These are phyloP conservation scores for Astreopora myriophthalma DNA, from an alignment of 64 coral and sea anemone genomes.

Conservation along the genomic window DNA sequence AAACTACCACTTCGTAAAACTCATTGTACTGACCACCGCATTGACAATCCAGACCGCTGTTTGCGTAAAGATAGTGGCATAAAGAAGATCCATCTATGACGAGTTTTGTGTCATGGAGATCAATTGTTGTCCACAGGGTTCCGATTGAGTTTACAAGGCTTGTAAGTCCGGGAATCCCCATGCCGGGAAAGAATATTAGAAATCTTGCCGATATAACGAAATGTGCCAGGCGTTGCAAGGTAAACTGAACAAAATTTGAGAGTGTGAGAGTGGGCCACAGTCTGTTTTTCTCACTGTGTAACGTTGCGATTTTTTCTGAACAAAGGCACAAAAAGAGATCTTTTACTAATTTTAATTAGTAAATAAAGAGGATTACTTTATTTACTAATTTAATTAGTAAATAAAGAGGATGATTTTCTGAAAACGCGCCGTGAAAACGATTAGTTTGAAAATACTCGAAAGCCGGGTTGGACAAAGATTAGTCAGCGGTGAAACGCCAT, in stretches of 20 bases:
- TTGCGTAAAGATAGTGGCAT: constrained; percentile 54
- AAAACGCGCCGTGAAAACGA: too few species aligned
- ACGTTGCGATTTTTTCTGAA: neutral
- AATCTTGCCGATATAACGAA: neutral
- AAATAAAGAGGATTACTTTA: too few species aligned
- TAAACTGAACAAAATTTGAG: too few species aligned
- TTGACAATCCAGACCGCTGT: constrained; percentile 40
- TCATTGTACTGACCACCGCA: constrained; percentile 76
- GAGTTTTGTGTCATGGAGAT: constrained; percentile 61
- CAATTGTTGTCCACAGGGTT: constrained; percentile 56
- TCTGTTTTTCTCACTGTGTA: neutral
- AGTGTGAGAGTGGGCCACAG: too few species aligned
- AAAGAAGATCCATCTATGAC: constrained; percentile 75
- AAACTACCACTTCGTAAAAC: constrained; percentile 4
- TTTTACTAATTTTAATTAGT: too few species aligned
- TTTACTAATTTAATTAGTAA: too few species aligned
- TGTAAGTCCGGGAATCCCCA: constrained; percentile 83
- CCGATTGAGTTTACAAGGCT: constrained; percentile 56
- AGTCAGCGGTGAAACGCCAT: neutral
- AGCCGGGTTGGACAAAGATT: neutral
- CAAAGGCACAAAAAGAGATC: too few species aligned
- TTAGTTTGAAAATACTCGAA: too few species aligned
- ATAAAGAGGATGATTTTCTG: too few species aligned
- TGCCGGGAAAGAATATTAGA: neutral
- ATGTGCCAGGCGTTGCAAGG: neutral